These are phyloP conservation scores for Eupristina koningsbergeri DNA, from an alignment of 1,140 invertebrate genomes.

Conservation along the genomic window DNA sequence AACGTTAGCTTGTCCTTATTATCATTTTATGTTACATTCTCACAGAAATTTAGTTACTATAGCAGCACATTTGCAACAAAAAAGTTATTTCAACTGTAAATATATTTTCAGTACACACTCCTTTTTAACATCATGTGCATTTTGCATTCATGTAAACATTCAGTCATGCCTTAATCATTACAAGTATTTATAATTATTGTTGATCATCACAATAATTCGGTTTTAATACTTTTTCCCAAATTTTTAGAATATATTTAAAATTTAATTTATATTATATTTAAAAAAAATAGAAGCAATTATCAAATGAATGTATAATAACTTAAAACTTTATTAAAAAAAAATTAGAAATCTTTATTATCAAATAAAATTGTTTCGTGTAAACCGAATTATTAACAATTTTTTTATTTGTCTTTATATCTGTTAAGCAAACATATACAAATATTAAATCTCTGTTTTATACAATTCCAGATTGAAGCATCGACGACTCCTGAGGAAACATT, in stretches of 20 bases:
- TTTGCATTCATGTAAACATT: not conserved
- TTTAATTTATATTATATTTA: too few relatives aligned
- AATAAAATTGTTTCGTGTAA: not conserved
- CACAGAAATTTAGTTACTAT: constrained; percentile 2
- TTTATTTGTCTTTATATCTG: not conserved
- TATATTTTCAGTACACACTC: not conserved
- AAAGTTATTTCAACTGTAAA: not conserved
- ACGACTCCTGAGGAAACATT: constrained; percentile 35
- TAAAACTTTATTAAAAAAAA: too few relatives aligned
- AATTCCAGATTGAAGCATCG: constrained; percentile 39
- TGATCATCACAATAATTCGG: constrained; percentile 19
- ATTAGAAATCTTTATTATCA: not conserved
- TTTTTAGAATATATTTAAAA: too few relatives aligned
- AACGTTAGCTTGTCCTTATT: not conserved
- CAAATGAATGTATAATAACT: too few relatives aligned
- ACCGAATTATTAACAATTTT: not conserved
- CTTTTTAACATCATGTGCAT: not conserved
- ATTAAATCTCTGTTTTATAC: not conserved
- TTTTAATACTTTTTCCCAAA: not conserved
- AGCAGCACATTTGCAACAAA: constrained; percentile 11
- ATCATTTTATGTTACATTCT: constrained; percentile 3
- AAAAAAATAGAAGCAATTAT: too few relatives aligned
- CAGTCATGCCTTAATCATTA: too few relatives aligned
- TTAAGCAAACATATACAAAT: not conserved
- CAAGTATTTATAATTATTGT: too few relatives aligned